Percentiles rank a stretch among this genome's conserved stretches.
phyloP scores from a whole-genome alignment of 2,888 invertebrate species.

The Agonopterix subpropinquella region DNA sequence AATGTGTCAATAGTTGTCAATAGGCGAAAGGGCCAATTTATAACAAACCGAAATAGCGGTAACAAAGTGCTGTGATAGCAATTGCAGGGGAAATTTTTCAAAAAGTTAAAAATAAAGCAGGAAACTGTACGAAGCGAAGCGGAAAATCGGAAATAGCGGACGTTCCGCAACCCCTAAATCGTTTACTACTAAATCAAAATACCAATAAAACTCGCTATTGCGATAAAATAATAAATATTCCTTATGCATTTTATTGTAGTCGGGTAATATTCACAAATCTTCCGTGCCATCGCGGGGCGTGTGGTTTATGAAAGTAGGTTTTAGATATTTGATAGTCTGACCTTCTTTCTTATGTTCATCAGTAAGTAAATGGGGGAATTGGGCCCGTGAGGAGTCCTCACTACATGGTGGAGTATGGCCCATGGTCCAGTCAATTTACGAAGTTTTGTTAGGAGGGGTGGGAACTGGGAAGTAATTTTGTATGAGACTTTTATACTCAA shows the following conservation, averaged over 20 bases:
- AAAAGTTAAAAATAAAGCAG: slow-evolving; percentile 39
- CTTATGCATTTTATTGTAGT: slow-evolving; percentile 55
- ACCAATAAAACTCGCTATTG: slow-evolving; percentile 58
- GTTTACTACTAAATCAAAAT: slow-evolving; percentile 63
- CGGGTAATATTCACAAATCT: slow-evolving; percentile 47
- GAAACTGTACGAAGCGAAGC: slow-evolving; percentile 40
- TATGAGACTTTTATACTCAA: no score
- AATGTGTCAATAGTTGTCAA: no score
- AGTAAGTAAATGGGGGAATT: no score
- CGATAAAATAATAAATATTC: slow-evolving; percentile 66
- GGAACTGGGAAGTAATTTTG: no score
- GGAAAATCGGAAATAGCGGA: slow-evolving; percentile 66
- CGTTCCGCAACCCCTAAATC: slow-evolving; percentile 44
- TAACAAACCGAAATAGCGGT: no score
- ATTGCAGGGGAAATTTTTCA: slow-evolving; percentile 1
- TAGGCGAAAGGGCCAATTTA: no score
- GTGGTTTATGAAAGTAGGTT: slow-evolving; percentile 1
- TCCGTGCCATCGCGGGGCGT: slow-evolving; percentile 17
- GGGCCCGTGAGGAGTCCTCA: no score
- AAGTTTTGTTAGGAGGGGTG: no score
- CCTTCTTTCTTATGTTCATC: no score
- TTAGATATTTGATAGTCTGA: neutral
- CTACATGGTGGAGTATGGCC: no score
- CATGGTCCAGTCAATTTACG: no score
- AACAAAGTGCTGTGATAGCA: no score